Percentiles rank a stretch among this genome's conserved stretches.
Conservation (phyloP, 2,113 vertebrate genomes). For the Cyphomyrus discorhynchus region DNA sequence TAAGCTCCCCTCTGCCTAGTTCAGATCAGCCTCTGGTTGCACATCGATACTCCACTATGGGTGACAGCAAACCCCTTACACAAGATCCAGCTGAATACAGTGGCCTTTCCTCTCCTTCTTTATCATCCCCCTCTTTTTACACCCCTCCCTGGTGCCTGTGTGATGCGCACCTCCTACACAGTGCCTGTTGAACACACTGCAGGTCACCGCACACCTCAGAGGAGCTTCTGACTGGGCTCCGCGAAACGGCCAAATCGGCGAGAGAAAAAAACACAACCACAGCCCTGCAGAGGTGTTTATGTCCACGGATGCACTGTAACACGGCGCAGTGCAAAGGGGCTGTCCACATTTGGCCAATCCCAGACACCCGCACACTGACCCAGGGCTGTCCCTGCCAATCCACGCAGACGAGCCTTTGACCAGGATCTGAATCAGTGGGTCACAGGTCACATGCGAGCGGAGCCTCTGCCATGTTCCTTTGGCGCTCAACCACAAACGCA, state of each 20-base stretch:
- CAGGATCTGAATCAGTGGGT: neutral
- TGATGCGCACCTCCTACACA: neutral
- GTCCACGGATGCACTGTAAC: neutral
- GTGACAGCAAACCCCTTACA: neutral
- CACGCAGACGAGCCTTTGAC: neutral
- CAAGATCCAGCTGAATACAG: conserved; percentile 5
- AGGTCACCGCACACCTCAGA: neutral
- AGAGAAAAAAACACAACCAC: neutral
- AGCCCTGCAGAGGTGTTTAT: neutral
- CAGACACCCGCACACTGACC: neutral
- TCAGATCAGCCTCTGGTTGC: neutral
- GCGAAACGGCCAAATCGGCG: neutral
- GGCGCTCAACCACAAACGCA: neutral
- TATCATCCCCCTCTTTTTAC: neutral
- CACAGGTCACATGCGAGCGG: neutral
- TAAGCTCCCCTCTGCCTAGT: neutral
- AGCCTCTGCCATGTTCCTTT: neutral
- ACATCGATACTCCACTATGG: neutral
- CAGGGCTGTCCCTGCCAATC: neutral
- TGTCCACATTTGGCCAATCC: neutral
- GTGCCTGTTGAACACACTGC: neutral
- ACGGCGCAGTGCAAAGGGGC: neutral
- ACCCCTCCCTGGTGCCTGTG: neutral
- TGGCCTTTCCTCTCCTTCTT: conserved; percentile 34
- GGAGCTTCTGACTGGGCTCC: neutral